These are phyloP conservation scores for Piscicola geometra DNA, from an alignment of 2,888 invertebrate genomes.

Conservation along the genomic window DNA sequence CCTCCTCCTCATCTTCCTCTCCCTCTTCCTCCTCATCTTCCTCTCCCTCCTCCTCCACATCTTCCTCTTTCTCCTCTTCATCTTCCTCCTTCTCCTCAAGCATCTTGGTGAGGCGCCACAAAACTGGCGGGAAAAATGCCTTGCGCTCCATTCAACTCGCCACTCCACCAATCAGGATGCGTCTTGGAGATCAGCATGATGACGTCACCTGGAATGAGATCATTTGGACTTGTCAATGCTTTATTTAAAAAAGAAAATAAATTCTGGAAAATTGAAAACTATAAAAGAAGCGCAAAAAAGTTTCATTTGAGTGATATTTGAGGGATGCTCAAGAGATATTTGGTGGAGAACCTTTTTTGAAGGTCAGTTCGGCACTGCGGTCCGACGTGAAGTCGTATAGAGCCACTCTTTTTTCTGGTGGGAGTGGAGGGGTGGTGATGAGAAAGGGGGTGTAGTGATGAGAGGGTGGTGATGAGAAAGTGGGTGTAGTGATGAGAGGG, in stretches of 20 bases:
- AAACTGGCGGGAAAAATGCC: slow-evolving; percentile 95
- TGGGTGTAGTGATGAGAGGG: background rate
- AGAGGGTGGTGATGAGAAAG: no score
- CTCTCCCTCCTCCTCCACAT: slow-evolving; percentile 1
- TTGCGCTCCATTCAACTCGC: slow-evolving; percentile 78
- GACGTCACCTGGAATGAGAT: slow-evolving; percentile 46
- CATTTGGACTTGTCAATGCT: no score
- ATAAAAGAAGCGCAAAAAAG: no score
- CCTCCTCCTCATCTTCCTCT: background rate
- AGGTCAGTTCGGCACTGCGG: slow-evolving; percentile 54
- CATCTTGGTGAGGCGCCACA: slow-evolving; percentile 59
- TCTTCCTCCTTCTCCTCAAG: background rate
- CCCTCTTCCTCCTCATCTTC: background rate
- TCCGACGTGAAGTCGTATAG: slow-evolving; percentile 53
- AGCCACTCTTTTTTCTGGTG: slow-evolving; percentile 65
- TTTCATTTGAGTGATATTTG: no score
- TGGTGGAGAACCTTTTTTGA: slow-evolving; percentile 49
- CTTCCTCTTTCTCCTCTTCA: background rate
- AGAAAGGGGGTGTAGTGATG: no score
- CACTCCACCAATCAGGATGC: slow-evolving; percentile 96
- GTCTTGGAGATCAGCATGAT: slow-evolving; percentile 69
- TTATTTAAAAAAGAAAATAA: no score
- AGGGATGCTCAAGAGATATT: no score
- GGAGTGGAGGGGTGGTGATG: no score
- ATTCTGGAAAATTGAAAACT: no score